A percentile compares a stretch with the other conserved stretches of the same genome.
Evolutionary conservation across 2,888 invertebrate species (phyloP).

Genomic region (Tachina fera): DNA sequence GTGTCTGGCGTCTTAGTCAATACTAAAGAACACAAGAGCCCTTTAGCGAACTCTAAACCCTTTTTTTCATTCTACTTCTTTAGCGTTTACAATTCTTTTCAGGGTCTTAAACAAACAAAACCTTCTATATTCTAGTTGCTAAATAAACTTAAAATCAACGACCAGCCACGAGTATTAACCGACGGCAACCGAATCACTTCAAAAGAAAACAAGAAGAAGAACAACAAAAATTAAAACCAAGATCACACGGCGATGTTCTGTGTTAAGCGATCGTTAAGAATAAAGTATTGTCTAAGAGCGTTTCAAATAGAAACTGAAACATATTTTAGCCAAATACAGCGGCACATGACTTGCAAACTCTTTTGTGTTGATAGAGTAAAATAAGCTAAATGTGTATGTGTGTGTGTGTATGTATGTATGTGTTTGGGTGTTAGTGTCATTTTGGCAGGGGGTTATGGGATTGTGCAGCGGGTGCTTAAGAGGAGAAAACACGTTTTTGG

Average conservation of each 20-base stretch:
- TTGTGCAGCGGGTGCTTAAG: conserved; percentile 54
- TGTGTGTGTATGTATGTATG: neutral
- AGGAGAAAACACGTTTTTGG: conserved; percentile 62
- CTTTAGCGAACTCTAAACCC: conserved; percentile 55
- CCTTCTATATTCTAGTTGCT: conserved; percentile 43
- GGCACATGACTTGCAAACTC: conserved; percentile 65
- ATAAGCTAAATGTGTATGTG: neutral
- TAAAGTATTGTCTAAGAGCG: conserved; percentile 68
- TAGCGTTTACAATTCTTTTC: conserved; percentile 29
- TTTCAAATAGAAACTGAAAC: conserved; percentile 71
- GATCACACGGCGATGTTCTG: conserved; percentile 51
- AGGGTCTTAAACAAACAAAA: neutral
- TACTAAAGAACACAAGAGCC: conserved; percentile 65
- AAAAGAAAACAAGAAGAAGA: neutral
- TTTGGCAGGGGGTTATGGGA: conserved; percentile 33
- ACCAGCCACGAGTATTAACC: conserved; percentile 60
- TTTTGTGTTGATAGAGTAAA: conserved; percentile 43
- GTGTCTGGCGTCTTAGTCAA: conserved; percentile 60
- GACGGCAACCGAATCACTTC: conserved; percentile 67
- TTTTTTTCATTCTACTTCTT: conserved; percentile 40
- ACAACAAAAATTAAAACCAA: conserved; percentile 48
- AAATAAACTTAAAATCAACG: conserved; percentile 32
- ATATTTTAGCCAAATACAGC: conserved; percentile 63
- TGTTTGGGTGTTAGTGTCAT: conserved; percentile 6
- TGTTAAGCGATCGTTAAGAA: conserved; percentile 64